Evolutionary conservation across 2,888 invertebrate species (phyloP), one percentile per base, ranked within the genome.

Genomic region (Aleiodes leptofemur): DNA sequence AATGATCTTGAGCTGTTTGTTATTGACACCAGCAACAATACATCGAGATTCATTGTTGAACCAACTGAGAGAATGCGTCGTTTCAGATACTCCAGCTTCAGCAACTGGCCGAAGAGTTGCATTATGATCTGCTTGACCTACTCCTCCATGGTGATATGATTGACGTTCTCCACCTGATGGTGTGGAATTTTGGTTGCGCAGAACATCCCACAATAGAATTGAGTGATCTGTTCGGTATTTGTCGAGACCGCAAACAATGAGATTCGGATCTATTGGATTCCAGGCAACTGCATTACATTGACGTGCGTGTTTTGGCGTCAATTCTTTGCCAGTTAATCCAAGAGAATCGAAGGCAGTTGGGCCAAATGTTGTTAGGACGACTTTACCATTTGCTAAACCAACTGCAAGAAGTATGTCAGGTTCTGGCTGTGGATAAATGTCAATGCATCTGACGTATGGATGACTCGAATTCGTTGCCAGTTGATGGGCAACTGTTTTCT

Each of bases 181-280:
- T 0, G 89, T 87, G 69, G 81, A 86, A 38, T 86, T 82, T 0
- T 91, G 89, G 83, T 91, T 90, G 82, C 91, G 92, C 57, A 90
- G 88, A 14, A 96, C 94, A 89, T 98, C 98, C 97, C 98, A 98
- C 64, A 98, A 92, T 7, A 96, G 91, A 55, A 98, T 93, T 76
- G 96, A 96, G 87, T 95, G 94, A 89, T 98, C 98, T 51, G 95
- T 95, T 78, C 97, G 93, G 87, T 96, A 95, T 87, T 96, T 96
- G 84, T 98, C 98, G 83, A 98, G 92, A 0, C 96, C 98, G 72
- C 95, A 95, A 0, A 96, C 96, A 76, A 98, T 90, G 82, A 97
- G 91, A 88, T 96, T 95, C 29, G 93, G 92, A 82, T 98, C 97
- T 11, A 92, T 90, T 43, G 94, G 95, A 89, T 96, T 97, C 97